Evolutionary conservation across 2,113 vertebrate genomes (phyloP), one percentile per base, ranked within the genome.

Genomic region (Redunca redunca): DNA sequence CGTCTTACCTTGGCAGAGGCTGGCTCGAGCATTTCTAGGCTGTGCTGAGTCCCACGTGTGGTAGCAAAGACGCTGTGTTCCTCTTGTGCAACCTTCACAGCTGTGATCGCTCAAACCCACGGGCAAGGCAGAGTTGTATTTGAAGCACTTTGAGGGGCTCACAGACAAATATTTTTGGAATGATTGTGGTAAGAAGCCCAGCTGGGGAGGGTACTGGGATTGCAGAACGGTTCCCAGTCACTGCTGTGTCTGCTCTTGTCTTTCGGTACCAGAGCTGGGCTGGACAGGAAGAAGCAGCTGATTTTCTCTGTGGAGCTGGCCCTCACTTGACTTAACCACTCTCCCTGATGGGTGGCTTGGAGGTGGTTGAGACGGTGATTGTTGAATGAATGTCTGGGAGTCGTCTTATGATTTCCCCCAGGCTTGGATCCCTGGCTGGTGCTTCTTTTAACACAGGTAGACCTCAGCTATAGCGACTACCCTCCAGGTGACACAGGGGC

Each of bases 91-190:
- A 96, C n/a, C 94, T 87, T 19, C 21, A 82, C 97, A 98, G 96
- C 98, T 98, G 98, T 30, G 78, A 92, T 93, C 48, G 15, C 84
- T 98, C 98, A 97, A 95, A 94, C 92, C 92, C 98, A 98, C 93
- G 78, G 97, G 94, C 98, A 98, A 96, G 95, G 97, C 95, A 97
- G 97, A 94, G 80, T 48, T 91, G 82, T 86, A 67, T 95, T 87
- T 90, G 62, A 95, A 94, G 93, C 90, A 60, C 26, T 60, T 19
- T 14, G 21, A 8, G 84, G 77, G 36, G 81, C 96, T 96, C 90
- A 30, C 43, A 89, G 1, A 93, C 89, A 91, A 77, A 96, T 96
- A 92, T 95, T 97, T 93, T 91, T 12, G 28, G 83, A 95, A 33
- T 96, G 78, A 53, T 50, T 88, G 26, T 5, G 36, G 86, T 46